Conservation (phyloP, 2,113 vertebrate genomes). For the Micromys minutus region DNA sequence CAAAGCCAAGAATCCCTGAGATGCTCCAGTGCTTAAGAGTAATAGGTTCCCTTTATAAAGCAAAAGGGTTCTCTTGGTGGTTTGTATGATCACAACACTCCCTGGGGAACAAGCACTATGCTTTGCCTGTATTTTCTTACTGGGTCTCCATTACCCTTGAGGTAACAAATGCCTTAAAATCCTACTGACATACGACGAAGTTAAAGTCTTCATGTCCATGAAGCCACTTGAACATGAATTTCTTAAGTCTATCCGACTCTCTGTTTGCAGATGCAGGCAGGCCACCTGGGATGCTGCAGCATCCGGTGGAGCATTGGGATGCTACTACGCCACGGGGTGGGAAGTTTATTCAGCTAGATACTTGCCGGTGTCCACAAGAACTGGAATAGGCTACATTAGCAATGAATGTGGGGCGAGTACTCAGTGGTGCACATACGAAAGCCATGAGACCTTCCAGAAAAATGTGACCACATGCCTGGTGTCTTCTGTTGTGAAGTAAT, state of each 20-base stretch:
- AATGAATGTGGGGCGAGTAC: background rate
- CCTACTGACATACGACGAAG: conserved; percentile 5
- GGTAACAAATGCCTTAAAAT: background rate
- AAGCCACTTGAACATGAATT: background rate
- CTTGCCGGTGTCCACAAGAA: background rate
- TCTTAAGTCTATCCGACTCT: background rate
- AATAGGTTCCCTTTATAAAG: conserved; percentile 44
- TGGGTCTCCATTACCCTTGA: conserved; percentile 10
- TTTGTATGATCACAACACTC: background rate
- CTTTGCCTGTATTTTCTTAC: background rate
- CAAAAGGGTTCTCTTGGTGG: conserved; percentile 7
- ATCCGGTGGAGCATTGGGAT: background rate
- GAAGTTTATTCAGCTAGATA: background rate
- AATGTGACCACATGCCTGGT: background rate
- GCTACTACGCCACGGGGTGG: background rate
- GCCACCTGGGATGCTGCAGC: background rate
- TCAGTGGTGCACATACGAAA: background rate
- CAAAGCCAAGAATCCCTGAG: background rate
- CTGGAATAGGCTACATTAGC: background rate
- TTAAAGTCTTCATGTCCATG: background rate
- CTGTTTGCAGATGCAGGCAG: background rate
- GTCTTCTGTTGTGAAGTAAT: background rate
- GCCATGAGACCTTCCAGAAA: conserved; percentile 15
- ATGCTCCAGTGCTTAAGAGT: background rate
- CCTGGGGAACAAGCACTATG: background rate